Base-by-base conservation (phyloP, 2,888 invertebrate species). In the Folsomia manolachei region DNA sequence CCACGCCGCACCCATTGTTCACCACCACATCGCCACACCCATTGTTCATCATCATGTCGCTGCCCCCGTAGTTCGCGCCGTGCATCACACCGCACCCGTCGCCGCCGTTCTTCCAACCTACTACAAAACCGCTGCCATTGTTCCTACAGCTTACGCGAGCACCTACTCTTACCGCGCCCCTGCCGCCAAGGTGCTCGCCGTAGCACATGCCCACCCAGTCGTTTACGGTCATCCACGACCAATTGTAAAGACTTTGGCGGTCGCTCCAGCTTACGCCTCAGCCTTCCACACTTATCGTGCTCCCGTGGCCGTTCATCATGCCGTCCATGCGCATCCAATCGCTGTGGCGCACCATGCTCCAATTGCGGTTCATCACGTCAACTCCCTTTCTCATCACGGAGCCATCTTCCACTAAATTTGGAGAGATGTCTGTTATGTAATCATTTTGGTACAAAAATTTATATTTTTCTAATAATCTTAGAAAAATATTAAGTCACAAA, bases 151-250 rank as follows among this genome's bases (percentile, higher is more conserved):
- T 26, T 71, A 71, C 52, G 71, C 73, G 18, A 53, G 52, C 24
- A 51, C 68, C 23, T 73, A 71, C 73, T 63, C 68, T 25, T 73
- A 73, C 73, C 51, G 73, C 26, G 73, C 73, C n/a, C 73, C 73
- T 7, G 23, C 73, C 23, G 73, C 71, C n/a, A 73, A 73, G 52
- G 24, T 73, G 24, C n/a, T 73, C 27, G 56, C 26, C 26, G 11
- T 27, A 4, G 51, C 65, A 1, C 39, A 39, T 14, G 56, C 21
- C 7, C 18, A 18, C 7, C 56, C 56, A 4, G 19, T 56, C 19
- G 56, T 56, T 7, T 56, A 56, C 56, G 56, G 11, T n/a, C 24
- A 52, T 9, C 25, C 25, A 52, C 21, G 25, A 24, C 71, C 71
- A 51, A 62, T 71, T n/a, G 7, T 64, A n/a, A 27, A 60, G 1